A percentile compares a stretch with the other conserved stretches of the same genome.
phyloP scores from a whole-genome alignment of 2,113 vertebrate species.

The Strix aluco region DNA sequence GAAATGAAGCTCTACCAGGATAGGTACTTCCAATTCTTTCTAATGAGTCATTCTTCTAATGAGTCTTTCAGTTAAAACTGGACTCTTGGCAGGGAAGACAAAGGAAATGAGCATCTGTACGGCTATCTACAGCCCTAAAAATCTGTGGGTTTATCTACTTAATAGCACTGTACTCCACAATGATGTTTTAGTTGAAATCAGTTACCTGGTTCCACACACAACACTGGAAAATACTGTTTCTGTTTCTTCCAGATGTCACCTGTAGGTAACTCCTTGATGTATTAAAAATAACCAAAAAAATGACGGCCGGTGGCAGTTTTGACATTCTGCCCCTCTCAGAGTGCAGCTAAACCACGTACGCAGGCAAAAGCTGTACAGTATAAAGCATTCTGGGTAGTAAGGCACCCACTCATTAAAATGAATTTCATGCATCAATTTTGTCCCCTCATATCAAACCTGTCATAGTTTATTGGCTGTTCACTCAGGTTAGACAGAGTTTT shows the following conservation, averaged over 20 bases:
- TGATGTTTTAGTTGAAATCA: neutral
- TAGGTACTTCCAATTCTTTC: neutral
- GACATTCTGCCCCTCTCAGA: neutral
- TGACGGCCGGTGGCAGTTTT: neutral
- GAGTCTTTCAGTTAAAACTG: neutral
- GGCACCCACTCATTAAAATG: neutral
- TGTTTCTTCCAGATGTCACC: neutral
- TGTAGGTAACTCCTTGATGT: neutral
- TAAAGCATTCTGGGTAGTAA: neutral
- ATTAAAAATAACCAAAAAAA: neutral
- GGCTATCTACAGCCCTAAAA: neutral
- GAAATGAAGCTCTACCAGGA: neutral
- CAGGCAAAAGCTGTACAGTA: neutral
- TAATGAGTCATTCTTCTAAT: neutral
- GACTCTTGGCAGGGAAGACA: neutral
- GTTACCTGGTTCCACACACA: neutral
- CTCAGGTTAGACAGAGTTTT: neutral
- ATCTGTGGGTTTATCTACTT: neutral
- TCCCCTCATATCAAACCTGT: constrained; percentile 14
- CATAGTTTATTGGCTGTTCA: constrained; percentile 26
- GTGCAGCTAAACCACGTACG: neutral
- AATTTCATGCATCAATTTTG: constrained; percentile 3
- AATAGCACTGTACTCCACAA: neutral
- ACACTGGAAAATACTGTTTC: neutral
- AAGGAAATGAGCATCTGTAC: neutral